Evolutionary conservation across 2,888 invertebrate species (phyloP).

Genomic region (Platycheirus rosarum): DNA sequence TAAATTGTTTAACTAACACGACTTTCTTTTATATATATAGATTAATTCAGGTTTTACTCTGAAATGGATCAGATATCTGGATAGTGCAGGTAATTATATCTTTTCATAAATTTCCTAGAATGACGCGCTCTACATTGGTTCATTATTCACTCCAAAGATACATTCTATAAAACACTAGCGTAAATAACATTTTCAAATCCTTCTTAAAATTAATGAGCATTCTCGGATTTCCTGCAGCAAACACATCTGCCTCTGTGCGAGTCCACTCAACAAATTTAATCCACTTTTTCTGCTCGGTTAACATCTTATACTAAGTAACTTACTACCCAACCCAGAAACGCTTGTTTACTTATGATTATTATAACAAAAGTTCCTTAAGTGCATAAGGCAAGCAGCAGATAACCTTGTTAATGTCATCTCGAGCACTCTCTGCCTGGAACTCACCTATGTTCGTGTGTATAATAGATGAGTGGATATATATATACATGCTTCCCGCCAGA

Average conservation of each 20-base stretch:
- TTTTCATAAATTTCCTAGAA: no score
- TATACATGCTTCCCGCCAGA: constrained; percentile 27
- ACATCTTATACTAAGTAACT: background rate
- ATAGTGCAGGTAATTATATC: no score
- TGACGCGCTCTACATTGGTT: no score
- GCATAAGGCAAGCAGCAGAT: constrained; percentile 64
- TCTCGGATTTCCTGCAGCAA: background rate
- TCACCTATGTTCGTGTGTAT: constrained; percentile 8
- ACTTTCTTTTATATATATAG: no score
- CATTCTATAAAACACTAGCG: no score
- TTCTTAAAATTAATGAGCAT: constrained; percentile 8
- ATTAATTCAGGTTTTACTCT: no score
- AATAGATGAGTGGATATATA: constrained; percentile 55
- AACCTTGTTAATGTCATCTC: constrained; percentile 71
- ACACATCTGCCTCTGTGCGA: constrained; percentile 19
- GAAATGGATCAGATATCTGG: no score
- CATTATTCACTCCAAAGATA: no score
- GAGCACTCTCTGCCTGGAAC: constrained; percentile 36
- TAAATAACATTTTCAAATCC: constrained; percentile 4
- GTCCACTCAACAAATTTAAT: constrained; percentile 15
- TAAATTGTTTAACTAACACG: no score
- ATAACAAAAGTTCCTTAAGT: constrained; percentile 66
- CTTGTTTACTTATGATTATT: constrained; percentile 47
- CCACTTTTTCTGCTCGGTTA: constrained; percentile 53
- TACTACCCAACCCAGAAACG: constrained; percentile 1